These are phyloP conservation scores for Eledone cirrhosa DNA, from an alignment of 2,888 invertebrate genomes.

Conservation along the genomic window DNA sequence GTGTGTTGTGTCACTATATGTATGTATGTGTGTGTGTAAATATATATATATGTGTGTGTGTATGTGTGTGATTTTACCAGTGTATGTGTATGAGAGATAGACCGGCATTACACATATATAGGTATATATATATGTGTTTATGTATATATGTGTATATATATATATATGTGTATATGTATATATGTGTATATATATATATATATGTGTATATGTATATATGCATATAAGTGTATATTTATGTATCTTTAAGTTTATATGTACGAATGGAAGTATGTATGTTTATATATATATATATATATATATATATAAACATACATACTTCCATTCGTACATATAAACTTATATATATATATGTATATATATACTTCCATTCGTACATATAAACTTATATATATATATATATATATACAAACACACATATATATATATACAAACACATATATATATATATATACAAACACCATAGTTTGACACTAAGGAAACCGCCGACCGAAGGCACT, in stretches of 20 bases:
- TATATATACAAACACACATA: background rate
- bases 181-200: background rate
- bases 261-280: background rate
- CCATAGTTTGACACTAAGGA: background rate
- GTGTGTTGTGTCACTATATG: too few species aligned
- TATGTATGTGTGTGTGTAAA: too few species aligned
- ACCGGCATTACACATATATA: background rate
- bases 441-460: background rate
- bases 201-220: background rate
- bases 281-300: background rate
- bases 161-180: background rate
- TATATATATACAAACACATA: background rate
- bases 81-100: too few species aligned
- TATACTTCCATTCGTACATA: background rate
- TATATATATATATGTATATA: constrained; percentile 5
- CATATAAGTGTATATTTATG: background rate
- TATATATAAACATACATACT: background rate
- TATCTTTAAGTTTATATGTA: background rate
- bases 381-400: background rate
- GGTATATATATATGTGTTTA: background rate
- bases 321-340: background rate
- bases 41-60: too few species aligned
- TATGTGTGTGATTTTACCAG: too few species aligned
- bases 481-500: background rate
- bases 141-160: background rate